These are phyloP conservation scores for Synergus japonicus DNA, from an alignment of 2,888 invertebrate genomes.

Conservation along the genomic window DNA sequence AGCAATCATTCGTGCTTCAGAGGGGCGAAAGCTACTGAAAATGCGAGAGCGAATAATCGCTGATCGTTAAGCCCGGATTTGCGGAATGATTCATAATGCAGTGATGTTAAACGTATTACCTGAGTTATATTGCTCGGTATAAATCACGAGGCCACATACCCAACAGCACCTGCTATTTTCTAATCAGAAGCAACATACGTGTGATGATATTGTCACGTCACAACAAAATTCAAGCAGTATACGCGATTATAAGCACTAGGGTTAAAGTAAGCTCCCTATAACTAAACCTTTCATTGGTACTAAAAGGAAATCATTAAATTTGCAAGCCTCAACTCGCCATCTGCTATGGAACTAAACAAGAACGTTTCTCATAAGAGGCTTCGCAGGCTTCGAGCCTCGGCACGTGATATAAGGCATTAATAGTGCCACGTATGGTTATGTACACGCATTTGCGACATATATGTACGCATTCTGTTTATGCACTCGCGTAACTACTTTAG, in stretches of 20 bases:
- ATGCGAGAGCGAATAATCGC: slow-evolving; percentile 29
- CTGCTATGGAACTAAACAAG: slow-evolving; percentile 69
- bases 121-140: slow-evolving; percentile 16
- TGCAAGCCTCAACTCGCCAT: slow-evolving; percentile 62
- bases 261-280: background rate
- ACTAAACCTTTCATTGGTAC: slow-evolving; percentile 60
- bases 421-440: slow-evolving; percentile 29
- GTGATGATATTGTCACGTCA: background rate
- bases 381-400: slow-evolving; percentile 56
- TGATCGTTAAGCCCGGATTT: slow-evolving; percentile 35
- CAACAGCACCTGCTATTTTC: slow-evolving; percentile 34
- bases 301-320: slow-evolving; percentile 63
- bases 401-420: slow-evolving; percentile 35
- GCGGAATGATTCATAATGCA: slow-evolving; percentile 36
- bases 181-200: slow-evolving; percentile 9
- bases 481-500: slow-evolving; percentile 27
- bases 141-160: slow-evolving; percentile 27
- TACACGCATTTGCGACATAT: background rate
- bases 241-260: background rate
- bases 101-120: slow-evolving; percentile 27
- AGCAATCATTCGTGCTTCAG: slow-evolving; percentile 15
- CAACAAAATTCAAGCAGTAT: slow-evolving; percentile 9
- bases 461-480: slow-evolving; percentile 34
- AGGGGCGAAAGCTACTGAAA: background rate
- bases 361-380: slow-evolving; percentile 63